Evolutionary conservation across 2,888 invertebrate genomes (phyloP).

Genomic region (Lasius platythorax): DNA sequence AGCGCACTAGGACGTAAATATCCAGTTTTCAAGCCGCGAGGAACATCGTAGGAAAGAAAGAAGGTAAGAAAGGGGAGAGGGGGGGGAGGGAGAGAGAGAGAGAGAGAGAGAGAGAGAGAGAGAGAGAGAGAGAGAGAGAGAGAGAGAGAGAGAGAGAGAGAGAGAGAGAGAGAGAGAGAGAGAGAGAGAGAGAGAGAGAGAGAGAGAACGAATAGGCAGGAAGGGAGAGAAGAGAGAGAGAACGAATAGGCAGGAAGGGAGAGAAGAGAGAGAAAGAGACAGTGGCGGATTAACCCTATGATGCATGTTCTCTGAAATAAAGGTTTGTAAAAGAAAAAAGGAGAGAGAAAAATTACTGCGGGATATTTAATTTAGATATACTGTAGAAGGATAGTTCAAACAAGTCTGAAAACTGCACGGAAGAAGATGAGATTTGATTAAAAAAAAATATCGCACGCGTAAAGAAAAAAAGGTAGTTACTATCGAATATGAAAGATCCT

Average conservation of each 20-base stretch:
- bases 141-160: not conserved
- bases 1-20: constrained; percentile 62
- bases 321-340: not conserved
- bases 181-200: not conserved
- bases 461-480: not conserved
- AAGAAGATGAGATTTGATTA: not conserved
- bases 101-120: not conserved
- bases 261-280: not conserved
- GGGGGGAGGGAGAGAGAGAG: not conserved
- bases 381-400: not conserved
- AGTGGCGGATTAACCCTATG: constrained; percentile 27
- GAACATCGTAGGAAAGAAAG: constrained; percentile 4
- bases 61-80: not conserved
- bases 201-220: too few relatives aligned
- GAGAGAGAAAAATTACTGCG: not conserved
- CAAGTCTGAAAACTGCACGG: not conserved
- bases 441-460: not conserved
- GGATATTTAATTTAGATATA: constrained; percentile 34
- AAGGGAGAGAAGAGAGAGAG: too few relatives aligned
- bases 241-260: not conserved
- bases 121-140: not conserved
- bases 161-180: not conserved
- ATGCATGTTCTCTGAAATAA: not conserved
- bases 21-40: constrained; percentile 46
- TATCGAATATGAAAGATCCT: not conserved